Conservation (phyloP, 2,888 invertebrate species). For the Lycaena phlaeas region DNA sequence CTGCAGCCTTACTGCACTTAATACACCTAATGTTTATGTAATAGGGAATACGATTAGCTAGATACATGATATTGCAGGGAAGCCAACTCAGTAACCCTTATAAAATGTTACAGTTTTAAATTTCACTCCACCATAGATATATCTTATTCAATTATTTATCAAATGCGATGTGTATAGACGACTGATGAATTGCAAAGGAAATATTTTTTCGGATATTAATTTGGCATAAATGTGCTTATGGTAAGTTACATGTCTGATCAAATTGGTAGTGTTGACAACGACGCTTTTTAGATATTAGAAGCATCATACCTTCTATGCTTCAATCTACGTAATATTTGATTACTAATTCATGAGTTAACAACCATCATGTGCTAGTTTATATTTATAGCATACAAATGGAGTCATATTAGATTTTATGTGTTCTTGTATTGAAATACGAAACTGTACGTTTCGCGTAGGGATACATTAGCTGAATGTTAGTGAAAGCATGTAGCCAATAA, state of each 20-base stretch:
- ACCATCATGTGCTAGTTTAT: constrained; percentile 31
- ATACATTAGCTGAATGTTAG: constrained; percentile 21
- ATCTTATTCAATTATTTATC: constrained; percentile 31
- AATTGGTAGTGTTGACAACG: constrained; percentile 54
- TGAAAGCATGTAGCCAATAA: constrained; percentile 19
- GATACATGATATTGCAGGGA: background rate
- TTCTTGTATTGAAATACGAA: constrained; percentile 11
- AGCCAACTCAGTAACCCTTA: background rate
- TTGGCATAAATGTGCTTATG: constrained; percentile 52
- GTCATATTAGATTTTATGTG: constrained; percentile 19
- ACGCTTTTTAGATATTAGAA: constrained; percentile 61
- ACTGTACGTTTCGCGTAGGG: constrained; percentile 9
- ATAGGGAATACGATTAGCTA: constrained; percentile 18
- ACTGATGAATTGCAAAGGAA: constrained; percentile 32
- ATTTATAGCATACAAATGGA: constrained; percentile 15
- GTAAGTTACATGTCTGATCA: constrained; percentile 61
- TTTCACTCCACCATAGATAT: constrained; percentile 22
- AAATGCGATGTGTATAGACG: constrained; percentile 46
- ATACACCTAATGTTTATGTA: constrained; percentile 22
- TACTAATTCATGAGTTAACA: constrained; percentile 44
- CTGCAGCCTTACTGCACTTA: constrained; percentile 19
- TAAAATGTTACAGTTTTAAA: background rate
- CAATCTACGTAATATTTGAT: constrained; percentile 46
- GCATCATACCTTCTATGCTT: constrained; percentile 52
- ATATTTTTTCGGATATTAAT: constrained; percentile 50